These are phyloP conservation scores for Hepsetus odoe DNA, from an alignment of 2,113 vertebrate genomes.

Conservation along the genomic window DNA sequence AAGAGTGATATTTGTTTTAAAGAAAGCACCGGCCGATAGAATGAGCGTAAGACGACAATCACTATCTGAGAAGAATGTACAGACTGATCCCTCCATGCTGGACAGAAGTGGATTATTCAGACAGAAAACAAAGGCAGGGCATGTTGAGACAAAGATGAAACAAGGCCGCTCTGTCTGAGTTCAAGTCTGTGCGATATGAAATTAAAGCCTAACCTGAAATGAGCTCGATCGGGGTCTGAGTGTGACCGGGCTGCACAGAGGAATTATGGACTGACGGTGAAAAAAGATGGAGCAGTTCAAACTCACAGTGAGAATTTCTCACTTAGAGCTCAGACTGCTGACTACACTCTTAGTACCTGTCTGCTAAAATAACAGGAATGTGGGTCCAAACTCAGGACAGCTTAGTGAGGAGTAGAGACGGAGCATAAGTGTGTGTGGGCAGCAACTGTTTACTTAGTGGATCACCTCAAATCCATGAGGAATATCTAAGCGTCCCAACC, in stretches of 20 bases:
- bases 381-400: conserved; percentile 54
- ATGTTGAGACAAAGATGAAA: conserved; percentile 50
- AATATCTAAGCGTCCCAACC: conserved; percentile 17
- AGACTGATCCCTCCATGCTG: neutral
- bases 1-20: neutral
- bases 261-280: conserved; percentile 16
- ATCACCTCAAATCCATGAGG: conserved; percentile 19
- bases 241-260: neutral
- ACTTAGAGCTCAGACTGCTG: conserved; percentile 65
- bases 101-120: conserved; percentile 12
- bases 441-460: conserved; percentile 13
- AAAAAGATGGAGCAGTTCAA: conserved; percentile 38
- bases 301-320: conserved; percentile 72
- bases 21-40: neutral
- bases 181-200: neutral
- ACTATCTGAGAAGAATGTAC: neutral
- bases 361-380: conserved; percentile 81
- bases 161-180: neutral
- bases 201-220: neutral
- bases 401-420: conserved; percentile 55
- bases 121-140: conserved; percentile 15
- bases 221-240: neutral
- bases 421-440: conserved; percentile 35
- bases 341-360: conserved; percentile 74
- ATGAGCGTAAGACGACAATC: neutral